Evolutionary conservation across 1,140 invertebrate species (phyloP), one percentile per base, ranked within the genome.

Genomic region (Micrasema minimum): DNA sequence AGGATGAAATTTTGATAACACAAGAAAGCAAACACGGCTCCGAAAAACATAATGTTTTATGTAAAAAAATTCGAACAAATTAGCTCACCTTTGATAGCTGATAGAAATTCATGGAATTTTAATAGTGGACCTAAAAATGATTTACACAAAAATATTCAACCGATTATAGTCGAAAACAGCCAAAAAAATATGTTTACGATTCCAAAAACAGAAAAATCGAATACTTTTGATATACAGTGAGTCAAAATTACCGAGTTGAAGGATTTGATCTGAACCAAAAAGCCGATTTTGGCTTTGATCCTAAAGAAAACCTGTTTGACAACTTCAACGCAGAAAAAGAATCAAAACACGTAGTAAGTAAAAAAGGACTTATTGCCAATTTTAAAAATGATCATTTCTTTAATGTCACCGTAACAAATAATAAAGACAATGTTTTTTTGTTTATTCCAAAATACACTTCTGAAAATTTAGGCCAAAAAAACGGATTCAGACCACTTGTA

Each of bases 171-270:
- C 14, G 11, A 20, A n/a, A 35, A 5, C 23, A 35, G 26, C 9
- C 11, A 31, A 23, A 43, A 26, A 9, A 20, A 62, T 18, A 7
- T 35, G 9, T 43, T 43, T 41, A 43, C 37, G 5, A 62, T 43
- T n/a, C 38, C 59, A 2, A 16, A 46, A 41, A 41, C 3, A 14
- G 20, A 18, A 3, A 45, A 62, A 62, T 62, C 59, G 2, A 62
- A 45, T 41, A 31, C 51, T 12, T 55, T 55, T 14, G 51, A 55
- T 55, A 55, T 55, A 55, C 51, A 14, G 26, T 55, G 0, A 37
- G 51, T 22, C 51, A 55, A 12, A 55, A 55, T 10, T 55, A 55
- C 9, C 51, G 51, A 3, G 51, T 55, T 37, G 20, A 55, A 35
- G 51, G 26, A 26, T 14, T 14, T 16, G n/a, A 31, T 12, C 0